Evolutionary conservation across 2,113 vertebrate genomes (phyloP), one percentile per base, ranked within the genome.

Genomic region (Neodontobutis hainanensis): DNA sequence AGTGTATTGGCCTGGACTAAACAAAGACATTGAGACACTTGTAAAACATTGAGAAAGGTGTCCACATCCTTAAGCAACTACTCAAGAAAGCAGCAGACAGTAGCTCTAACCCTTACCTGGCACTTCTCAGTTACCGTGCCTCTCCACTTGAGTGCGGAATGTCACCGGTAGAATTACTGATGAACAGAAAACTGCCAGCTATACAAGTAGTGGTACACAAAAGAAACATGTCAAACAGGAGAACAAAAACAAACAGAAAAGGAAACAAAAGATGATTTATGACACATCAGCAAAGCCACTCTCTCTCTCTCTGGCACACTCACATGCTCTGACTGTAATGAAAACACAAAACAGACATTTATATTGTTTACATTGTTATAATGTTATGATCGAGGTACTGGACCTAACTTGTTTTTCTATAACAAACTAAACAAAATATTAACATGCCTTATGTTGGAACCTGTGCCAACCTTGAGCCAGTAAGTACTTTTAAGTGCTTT

Each of bases 1-100:
- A 48, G 61, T 65, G 4, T 69, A 63, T 14, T 75, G 65, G 60
- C 60, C 60, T 52, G 35, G 66, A 15, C 65, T 76, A 6, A 51
- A 68, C 49, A n/a, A 42, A 9, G 65, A 68, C 36, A 70, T 70
- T 32, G 66, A 68, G 5, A 59, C 19, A 27, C 19, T 27, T 27
- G 19, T 27, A 27, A 27, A 27, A n/a, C n/a, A n/a, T n/a, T 43
- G 48, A 65, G 12, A 65, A 65, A n/a, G 49, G 48, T 3, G 48
- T 52, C 2, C 61, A 51, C 38, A 44, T 52, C 27, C 36, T 65
- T 6, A 52, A 65, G 11, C 48, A 65, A 9, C 61, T 65, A 11
- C 11, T 63, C 3, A 63, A 63, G 35, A 63, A 63, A 6, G 47
- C 61, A 2, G 15, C n/a, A 11, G 61, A 63, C n/a, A 36, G 46